Evolutionary conservation across 2,888 invertebrate genomes (phyloP).

Genomic region (Crioceris asparagi): DNA sequence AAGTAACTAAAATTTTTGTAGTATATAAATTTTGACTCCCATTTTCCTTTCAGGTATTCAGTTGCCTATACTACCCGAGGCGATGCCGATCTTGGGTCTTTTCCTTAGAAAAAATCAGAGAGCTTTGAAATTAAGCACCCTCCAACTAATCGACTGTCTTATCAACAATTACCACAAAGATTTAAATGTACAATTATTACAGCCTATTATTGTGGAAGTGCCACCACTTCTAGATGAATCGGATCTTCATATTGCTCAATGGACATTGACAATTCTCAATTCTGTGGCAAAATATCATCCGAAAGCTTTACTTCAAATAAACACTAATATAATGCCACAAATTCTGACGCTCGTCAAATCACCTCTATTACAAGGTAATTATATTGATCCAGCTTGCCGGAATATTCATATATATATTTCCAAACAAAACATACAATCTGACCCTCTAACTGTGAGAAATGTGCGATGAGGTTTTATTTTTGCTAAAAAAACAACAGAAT

Average conservation of each 20-base stretch:
- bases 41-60: conserved; percentile 15
- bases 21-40: background rate
- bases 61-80: conserved; percentile 51
- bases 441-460: too few relatives aligned
- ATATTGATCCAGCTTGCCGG: too few relatives aligned
- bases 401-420: too few relatives aligned
- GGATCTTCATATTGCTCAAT: conserved; percentile 94
- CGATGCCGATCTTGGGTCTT: conserved; percentile 83
- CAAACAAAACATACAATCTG: too few relatives aligned
- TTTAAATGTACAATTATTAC: conserved; percentile 56
- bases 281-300: conserved; percentile 72
- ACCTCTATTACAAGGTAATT: conserved; percentile 75
- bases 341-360: conserved; percentile 80
- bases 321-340: conserved; percentile 69
- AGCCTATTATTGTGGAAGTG: conserved; percentile 73
- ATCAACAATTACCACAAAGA: conserved; percentile 72
- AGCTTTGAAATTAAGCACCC: conserved; percentile 81
- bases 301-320: conserved; percentile 61
- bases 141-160: conserved; percentile 81
- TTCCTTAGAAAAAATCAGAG: conserved; percentile 95
- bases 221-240: conserved; percentile 86
- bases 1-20: conserved; percentile 7
- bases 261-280: conserved; percentile 72
- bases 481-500: too few relatives aligned
- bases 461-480: too few relatives aligned